Base-by-base conservation (phyloP, 2,888 invertebrate species). In the Polyploca ridens region DNA sequence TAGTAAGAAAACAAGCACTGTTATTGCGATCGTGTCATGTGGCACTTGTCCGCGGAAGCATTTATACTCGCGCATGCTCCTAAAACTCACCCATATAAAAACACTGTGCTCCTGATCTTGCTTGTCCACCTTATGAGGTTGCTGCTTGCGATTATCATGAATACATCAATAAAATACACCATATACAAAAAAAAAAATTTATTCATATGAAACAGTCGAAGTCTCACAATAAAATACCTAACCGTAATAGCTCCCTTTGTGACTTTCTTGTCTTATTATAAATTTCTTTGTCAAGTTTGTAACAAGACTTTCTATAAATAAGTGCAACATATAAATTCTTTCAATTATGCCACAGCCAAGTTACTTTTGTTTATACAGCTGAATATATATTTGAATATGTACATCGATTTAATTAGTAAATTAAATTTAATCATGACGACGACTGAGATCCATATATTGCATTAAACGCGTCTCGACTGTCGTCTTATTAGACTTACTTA, bases 61-160 rank as follows among this genome's bases (percentile, higher is more conserved):
- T 27, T 27, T 27, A 58, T 59, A 60, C 54, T 64, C 33, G 54
- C 60, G 57, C 38, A 61, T 62, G 46, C 46, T 57, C 59, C 33
- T 33, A 63, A 14, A 19, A 94, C 95, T 95, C 88, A 96, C 96
- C 89, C 95, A 94, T 65, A 95, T 83, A 76, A 95, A 94, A 64
- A 95, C 91, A 89, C 95, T 94, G 81, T 94, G 94, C 76, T 94
- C 94, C 65, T 93, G 85, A 66, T 87, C 92, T 81, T 93, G 74
- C 44, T 83, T 87, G 75, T 93, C 92, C 90, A 90, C 69, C 68
- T 79, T 68, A 59, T 80, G 78, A 60, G 83, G 70, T 90, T 93
- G 93, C 91, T 92, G 91, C 93, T 87, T 93, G 90, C 73, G 79
- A 74, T 74, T 66, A 62, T 65, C 70, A 33, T 35, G 27, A 33